A percentile compares a stretch with the other conserved stretches of the same genome.
Conservation (phyloP, 2,888 invertebrate species). For the Ennomos fuscantarius region DNA sequence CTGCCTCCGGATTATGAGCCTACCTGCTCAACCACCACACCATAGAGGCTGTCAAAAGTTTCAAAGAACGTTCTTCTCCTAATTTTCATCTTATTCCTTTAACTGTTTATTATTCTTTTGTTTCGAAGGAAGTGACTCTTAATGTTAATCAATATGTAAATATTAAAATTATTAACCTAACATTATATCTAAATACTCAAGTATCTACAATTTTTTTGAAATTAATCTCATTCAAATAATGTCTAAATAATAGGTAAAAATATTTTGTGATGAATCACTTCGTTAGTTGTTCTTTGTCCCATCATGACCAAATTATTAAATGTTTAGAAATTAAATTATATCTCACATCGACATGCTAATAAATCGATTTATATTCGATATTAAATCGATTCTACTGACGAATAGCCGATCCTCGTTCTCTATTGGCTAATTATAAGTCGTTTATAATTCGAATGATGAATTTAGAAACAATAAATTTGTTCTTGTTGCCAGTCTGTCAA, state of each 20-base stretch:
- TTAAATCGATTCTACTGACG: slow-evolving; percentile 36
- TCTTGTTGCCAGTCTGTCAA: slow-evolving; percentile 47
- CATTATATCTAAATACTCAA: too few species aligned
- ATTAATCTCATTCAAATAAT: too few species aligned
- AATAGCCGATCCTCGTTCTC: slow-evolving; percentile 29
- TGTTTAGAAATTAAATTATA: slow-evolving; percentile 32
- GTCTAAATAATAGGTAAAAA: not conserved
- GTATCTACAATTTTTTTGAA: too few species aligned
- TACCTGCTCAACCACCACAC: too few species aligned
- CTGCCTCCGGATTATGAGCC: too few species aligned
- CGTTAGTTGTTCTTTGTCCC: slow-evolving; percentile 19
- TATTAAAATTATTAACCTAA: too few species aligned
- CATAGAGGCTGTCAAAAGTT: too few species aligned
- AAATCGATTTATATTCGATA: slow-evolving; percentile 54
- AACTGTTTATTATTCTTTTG: too few species aligned
- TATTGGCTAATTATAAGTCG: slow-evolving; percentile 28
- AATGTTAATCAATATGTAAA: too few species aligned
- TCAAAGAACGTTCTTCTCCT: too few species aligned
- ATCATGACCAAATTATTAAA: slow-evolving; percentile 25
- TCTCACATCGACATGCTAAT: slow-evolving; percentile 47
- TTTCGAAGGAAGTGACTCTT: too few species aligned
- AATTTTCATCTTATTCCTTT: too few species aligned
- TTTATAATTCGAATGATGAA: slow-evolving; percentile 26
- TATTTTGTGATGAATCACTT: not conserved
- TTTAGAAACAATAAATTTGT: slow-evolving; percentile 40